Evolutionary conservation across 64 coral and sea anemone genomes (phyloP).

Genomic region (Pachyseris speciosa): DNA sequence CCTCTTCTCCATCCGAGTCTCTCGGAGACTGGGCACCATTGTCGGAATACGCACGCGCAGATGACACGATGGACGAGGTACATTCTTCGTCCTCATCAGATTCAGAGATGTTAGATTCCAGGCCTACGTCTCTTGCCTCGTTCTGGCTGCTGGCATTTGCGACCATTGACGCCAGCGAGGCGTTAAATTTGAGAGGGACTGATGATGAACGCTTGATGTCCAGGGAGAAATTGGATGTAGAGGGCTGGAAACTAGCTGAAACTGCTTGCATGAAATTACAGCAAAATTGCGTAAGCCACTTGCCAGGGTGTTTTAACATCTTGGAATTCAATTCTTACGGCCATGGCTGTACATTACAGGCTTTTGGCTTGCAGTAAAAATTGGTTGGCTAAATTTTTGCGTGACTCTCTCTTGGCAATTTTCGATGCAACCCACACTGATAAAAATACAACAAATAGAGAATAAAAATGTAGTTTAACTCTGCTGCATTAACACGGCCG

Average conservation of each 20-base stretch:
- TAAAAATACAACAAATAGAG: no score
- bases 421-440: no score
- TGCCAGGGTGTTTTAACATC: background rate
- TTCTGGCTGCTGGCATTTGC: slow-evolving; percentile 89
- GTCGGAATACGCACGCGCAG: slow-evolving; percentile 92
- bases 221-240: slow-evolving; percentile 9
- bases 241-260: slow-evolving; percentile 62
- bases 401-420: no score
- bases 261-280: slow-evolving; percentile 46
- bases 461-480: no score
- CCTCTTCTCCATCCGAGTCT: slow-evolving; percentile 62
- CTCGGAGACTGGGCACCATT: slow-evolving; percentile 52
- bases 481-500: no score
- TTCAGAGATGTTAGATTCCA: slow-evolving; percentile 85
- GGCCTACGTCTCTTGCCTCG: slow-evolving; percentile 41
- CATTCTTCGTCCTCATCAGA: slow-evolving; percentile 75
- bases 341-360: no score
- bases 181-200: slow-evolving; percentile 78
- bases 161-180: slow-evolving; percentile 78
- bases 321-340: no score
- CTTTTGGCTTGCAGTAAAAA: no score
- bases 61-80: slow-evolving; percentile 85
- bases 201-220: slow-evolving; percentile 72
- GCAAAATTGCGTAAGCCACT: no score
- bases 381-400: no score